Base-by-base conservation (phyloP, 2,797 vertebrate species). In the Rousettus madagascariensis region DNA sequence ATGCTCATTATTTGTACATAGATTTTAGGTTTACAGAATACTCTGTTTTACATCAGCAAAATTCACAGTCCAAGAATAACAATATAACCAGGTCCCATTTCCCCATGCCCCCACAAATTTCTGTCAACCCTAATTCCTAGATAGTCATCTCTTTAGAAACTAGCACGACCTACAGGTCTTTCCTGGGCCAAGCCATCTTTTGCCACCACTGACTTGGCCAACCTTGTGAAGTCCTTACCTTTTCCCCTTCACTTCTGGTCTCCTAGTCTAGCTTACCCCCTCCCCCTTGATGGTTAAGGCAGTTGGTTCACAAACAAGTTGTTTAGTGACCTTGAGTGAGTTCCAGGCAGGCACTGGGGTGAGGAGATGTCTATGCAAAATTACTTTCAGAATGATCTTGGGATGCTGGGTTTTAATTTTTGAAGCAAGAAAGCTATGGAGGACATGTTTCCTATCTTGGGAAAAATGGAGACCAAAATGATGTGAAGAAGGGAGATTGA, bases 1-100 rank as follows among this genome's bases (percentile, higher is more conserved):
- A 98, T 80, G 96, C 97, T 98, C 96, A 97, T 98, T 97, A 97
- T 97, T 98, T 98, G 97, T 97, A 98, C 95, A 98, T 13, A 97
- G 97, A 98, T 97, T 84, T 93, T 96, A 97, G 97, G 57, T 97
- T 97, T 98, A 98, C 98, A 97, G 97, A 96, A 97, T 46, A 94
- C 96, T 97, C 97, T 97, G 91, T 95, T 95, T 97, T 80, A 92
- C 94, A 95, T 97, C 57, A 38, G 92, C 85, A 86, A 92, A 97
- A 91, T 95, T 90, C 92, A 97, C 85, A 97, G 91, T 91, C 97
- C 43, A 15, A 92, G n/a, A 91, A 90, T 88, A 88, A 88, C 94
- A 12, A 0, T 63, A 86, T 75, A 90, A 94, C 10, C 16, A n/a
- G 28, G 72, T 28, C 66, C 93, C 57, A 9, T 3, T 61, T 65